A percentile compares a stretch with the other conserved stretches of the same genome.
phyloP scores from a whole-genome alignment of 2,113 vertebrate genomes.

The Hemiprocne comata region DNA sequence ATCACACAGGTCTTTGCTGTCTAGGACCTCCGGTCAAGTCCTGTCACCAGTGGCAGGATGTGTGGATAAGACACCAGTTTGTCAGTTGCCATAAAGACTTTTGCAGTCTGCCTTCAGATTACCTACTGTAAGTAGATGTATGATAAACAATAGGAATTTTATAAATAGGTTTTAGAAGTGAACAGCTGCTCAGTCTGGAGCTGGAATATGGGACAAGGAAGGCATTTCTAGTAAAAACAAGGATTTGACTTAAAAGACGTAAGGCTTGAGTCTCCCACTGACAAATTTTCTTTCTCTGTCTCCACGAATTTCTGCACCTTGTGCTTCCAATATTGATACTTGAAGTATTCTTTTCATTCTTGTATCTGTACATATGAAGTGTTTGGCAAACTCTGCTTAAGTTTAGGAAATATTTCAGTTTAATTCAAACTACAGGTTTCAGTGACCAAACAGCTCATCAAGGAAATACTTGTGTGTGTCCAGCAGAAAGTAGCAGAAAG shows the following conservation, averaged over 20 bases:
- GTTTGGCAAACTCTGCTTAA: not conserved
- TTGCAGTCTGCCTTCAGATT: not conserved
- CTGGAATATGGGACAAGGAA: not conserved
- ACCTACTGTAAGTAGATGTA: not conserved
- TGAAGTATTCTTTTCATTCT: not conserved
- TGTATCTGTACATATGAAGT: not conserved
- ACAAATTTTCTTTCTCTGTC: not conserved
- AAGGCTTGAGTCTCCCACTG: not conserved
- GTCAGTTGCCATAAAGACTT: not conserved
- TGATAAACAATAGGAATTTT: not conserved
- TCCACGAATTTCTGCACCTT: not conserved
- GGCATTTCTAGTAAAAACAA: constrained; percentile 4
- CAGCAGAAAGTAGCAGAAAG: not conserved
- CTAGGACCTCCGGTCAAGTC: not conserved
- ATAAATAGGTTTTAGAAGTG: not conserved
- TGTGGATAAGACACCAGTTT: not conserved
- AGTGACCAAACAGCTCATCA: not conserved
- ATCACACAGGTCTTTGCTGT: too few species aligned
- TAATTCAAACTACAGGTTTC: not conserved
- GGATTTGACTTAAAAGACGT: not conserved
- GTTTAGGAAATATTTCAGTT: not conserved
- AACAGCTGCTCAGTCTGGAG: not conserved
- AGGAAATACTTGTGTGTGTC: not conserved
- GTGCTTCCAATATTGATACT: not conserved
- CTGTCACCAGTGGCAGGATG: not conserved